phyloP scores from a whole-genome alignment of 1,140 invertebrate genomes.

The Drosophila nannoptera region DNA sequence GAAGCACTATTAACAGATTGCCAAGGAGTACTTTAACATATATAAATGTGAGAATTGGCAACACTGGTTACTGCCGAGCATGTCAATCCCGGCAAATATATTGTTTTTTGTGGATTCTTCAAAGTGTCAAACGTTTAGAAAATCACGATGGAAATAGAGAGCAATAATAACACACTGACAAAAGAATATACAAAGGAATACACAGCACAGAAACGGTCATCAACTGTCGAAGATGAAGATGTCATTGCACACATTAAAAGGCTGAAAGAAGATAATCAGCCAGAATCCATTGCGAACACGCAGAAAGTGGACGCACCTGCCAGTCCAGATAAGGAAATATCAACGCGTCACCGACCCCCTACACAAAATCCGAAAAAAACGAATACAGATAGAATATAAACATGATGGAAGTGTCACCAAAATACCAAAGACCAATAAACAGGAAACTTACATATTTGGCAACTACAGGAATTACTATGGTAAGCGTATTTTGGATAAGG shows the following conservation, averaged over 20 bases:
- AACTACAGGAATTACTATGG: slow-evolving; percentile 89
- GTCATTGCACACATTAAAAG: slow-evolving; percentile 28
- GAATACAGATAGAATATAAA: slow-evolving; percentile 35
- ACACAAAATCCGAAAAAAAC: slow-evolving; percentile 50
- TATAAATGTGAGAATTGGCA: not conserved
- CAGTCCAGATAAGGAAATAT: not conserved
- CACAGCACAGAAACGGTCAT: slow-evolving; percentile 29
- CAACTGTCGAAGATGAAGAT: slow-evolving; percentile 3
- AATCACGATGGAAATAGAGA: slow-evolving; percentile 46
- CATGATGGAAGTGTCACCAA: not conserved
- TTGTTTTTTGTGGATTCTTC: slow-evolving; percentile 7
- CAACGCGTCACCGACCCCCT: not conserved
- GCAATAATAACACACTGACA: slow-evolving; percentile 42
- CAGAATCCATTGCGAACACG: not conserved
- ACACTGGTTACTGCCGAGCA: slow-evolving; percentile 10
- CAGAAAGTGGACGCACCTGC: slow-evolving; percentile 2
- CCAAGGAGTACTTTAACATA: not conserved
- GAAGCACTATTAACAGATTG: not conserved
- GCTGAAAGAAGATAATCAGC: slow-evolving; percentile 20
- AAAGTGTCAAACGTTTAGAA: slow-evolving; percentile 7
- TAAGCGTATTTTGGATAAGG: slow-evolving; percentile 89
- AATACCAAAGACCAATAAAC: slow-evolving; percentile 35
- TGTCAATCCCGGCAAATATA: slow-evolving; percentile 21
- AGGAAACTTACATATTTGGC: slow-evolving; percentile 64
- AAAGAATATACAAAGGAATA: slow-evolving; percentile 3